Percentiles rank a stretch among this genome's conserved stretches.
Conservation (phyloP, 2,113 vertebrate genomes). For the Excalfactoria chinensis region DNA sequence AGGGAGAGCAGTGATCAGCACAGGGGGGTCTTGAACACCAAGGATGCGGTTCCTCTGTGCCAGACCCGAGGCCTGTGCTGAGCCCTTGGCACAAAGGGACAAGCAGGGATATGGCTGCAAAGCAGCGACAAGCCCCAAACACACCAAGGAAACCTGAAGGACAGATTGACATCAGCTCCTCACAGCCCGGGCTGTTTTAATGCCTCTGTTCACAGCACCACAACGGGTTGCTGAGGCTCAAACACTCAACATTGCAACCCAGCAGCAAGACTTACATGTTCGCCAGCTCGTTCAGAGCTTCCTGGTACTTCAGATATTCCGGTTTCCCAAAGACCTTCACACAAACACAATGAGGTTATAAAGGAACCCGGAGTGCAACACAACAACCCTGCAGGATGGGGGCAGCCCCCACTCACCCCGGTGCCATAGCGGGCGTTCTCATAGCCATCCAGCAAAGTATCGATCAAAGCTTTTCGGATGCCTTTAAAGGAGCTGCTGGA, state of each 20-base stretch:
- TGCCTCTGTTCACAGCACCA: not conserved
- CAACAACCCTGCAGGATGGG: not conserved
- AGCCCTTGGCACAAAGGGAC: not conserved
- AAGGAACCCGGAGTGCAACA: not conserved
- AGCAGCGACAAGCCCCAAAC: not conserved
- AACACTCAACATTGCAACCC: rapidly evolving
- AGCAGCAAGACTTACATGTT: constrained; percentile 82
- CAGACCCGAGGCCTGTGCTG: rapidly evolving
- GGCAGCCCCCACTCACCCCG: constrained; percentile 77
- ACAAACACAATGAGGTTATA: not conserved
- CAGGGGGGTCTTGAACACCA: not conserved
- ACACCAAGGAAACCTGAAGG: not conserved
- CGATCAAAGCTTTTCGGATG: constrained; percentile 82
- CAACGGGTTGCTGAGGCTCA: rapidly evolving
- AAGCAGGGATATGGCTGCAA: rapidly evolving
- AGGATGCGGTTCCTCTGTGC: not conserved
- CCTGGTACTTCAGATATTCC: constrained; percentile 89
- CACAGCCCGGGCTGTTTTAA: not conserved
- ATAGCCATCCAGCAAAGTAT: constrained; percentile 90
- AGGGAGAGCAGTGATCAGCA: not conserved
- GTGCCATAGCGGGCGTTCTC: constrained; percentile 90
- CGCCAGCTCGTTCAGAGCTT: constrained; percentile 88
- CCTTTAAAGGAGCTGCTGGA: constrained; percentile 82
- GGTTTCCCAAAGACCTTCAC: constrained; percentile 84
- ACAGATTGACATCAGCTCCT: rapidly evolving